Base-by-base conservation (phyloP, 64 coral and sea anemone genomes). In the Stichodactyla helianthus region DNA sequence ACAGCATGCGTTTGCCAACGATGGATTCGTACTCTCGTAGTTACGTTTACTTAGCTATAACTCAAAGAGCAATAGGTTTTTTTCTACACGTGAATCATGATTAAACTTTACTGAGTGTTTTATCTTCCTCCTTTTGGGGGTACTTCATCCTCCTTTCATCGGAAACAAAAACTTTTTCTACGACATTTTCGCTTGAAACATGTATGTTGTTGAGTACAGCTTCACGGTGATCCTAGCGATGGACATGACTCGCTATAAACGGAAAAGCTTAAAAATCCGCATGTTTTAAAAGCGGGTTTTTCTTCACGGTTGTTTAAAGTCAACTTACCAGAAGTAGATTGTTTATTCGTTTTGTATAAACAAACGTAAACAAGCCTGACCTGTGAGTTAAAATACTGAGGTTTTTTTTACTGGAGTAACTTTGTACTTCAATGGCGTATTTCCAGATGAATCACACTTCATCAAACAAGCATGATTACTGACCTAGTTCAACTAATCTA, bases 401-500 rank as follows among this genome's bases (percentile, higher is more conserved):
- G 68, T 7, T 13, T 74, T 3, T 26, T 28, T 26, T 22, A 8
- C 2, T n/a, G 19, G 8, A 6, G 63, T 68, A 68, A 68, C 63
- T 68, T 20, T 5, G 4, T 6, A 18, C 7, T 68, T 20, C 18
- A 22, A 7, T 68, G 63, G 63, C 19, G 6, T 68, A 9, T 23
- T 68, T 68, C 63, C n/a, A n/a, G 63, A 68, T 68, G n/a, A 68
- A 23, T 68, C 6, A 68, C 19, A 5, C 7, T 18, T 68, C 35
- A 20, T 23, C 18, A n/a, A 68, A 20, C 19, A 22, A 58, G 55
- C 55, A 68, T 68, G 68, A 10, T 74, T 26, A 23, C n/a, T 74
- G 25, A 74, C 68, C 68, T 31, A 74, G 68, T 31, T 74, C 68
- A 74, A 74, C 68, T 74, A 74, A 74, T 74, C 68, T 74, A 13